Conservation (phyloP, 2,888 invertebrate species). For the Euclidia mi region DNA sequence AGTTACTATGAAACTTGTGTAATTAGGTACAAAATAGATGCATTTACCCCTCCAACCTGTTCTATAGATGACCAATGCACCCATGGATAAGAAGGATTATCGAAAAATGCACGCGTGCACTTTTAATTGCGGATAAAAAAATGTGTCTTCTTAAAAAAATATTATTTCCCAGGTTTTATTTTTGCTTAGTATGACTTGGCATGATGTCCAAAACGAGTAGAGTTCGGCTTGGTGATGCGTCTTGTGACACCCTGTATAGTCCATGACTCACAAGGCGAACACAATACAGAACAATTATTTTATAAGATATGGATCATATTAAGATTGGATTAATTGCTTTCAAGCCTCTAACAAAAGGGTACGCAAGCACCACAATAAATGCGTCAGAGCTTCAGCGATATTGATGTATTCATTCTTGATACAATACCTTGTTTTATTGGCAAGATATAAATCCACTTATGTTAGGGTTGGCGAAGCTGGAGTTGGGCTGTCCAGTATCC, state of each 20-base stretch:
- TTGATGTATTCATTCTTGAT: conserved; percentile 66
- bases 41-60: too few species aligned
- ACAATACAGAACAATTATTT: not conserved
- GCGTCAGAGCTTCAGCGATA: conserved; percentile 37
- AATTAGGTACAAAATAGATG: too few species aligned
- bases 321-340: conserved; percentile 15
- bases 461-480: conserved; percentile 13
- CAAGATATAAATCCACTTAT: conserved; percentile 81
- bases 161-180: too few species aligned
- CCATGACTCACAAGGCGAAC: not conserved
- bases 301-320: not conserved
- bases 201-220: too few species aligned
- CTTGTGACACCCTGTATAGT: too few species aligned
- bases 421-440: conserved; percentile 74
- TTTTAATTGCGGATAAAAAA: too few species aligned
- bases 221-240: too few species aligned
- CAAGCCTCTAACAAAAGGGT: conserved; percentile 20
- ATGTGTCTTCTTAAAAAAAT: too few species aligned
- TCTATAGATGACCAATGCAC: too few species aligned
- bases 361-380: not conserved
- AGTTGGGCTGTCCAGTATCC: not conserved
- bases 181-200: too few species aligned
- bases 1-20: too few species aligned
- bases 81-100: not conserved
- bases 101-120: too few species aligned